A percentile compares a stretch with the other conserved stretches of the same genome.
Conservation (phyloP, 1,140 invertebrate species). For the Philopotamus ludificatus region DNA sequence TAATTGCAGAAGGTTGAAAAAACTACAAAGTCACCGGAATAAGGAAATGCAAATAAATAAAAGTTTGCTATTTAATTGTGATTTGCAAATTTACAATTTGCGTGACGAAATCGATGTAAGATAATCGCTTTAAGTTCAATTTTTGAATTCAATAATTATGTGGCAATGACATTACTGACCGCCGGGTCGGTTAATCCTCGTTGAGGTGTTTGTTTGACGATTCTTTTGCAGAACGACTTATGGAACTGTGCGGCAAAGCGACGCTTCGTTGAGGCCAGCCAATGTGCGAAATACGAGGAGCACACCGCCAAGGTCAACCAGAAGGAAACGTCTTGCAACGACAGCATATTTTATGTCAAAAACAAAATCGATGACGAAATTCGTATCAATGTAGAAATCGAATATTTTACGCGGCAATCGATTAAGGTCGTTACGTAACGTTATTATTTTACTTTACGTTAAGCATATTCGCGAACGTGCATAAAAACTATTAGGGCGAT, state of each 20-base stretch:
- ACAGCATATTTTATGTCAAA: slow-evolving; percentile 1
- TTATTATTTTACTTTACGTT: background rate
- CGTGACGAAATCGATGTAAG: slow-evolving; percentile 12
- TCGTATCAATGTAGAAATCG: slow-evolving; percentile 5
- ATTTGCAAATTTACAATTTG: slow-evolving; percentile 18
- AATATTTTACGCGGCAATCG: background rate
- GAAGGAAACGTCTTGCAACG: background rate
- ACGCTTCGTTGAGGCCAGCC: background rate
- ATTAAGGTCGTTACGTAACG: too few species aligned
- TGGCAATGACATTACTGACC: background rate
- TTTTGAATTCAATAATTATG: background rate
- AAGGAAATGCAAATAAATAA: slow-evolving; percentile 2
- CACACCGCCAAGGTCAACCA: background rate
- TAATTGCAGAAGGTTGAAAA: slow-evolving; percentile 8
- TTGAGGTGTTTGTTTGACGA: too few species aligned
- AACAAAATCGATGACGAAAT: slow-evolving; percentile 9
- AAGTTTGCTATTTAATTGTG: slow-evolving; percentile 2
- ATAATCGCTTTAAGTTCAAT: background rate
- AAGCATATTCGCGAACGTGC: background rate
- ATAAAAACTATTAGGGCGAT: background rate
- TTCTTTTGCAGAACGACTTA: slow-evolving; percentile 7
- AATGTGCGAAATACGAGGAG: slow-evolving; percentile 12
- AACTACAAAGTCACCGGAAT: background rate
- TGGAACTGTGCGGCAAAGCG: slow-evolving; percentile 11
- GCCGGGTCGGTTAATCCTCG: too few species aligned